A percentile compares a stretch with the other conserved stretches of the same genome.
phyloP scores from a whole-genome alignment of 2,888 invertebrate genomes.

The Agriopis marginaria region DNA sequence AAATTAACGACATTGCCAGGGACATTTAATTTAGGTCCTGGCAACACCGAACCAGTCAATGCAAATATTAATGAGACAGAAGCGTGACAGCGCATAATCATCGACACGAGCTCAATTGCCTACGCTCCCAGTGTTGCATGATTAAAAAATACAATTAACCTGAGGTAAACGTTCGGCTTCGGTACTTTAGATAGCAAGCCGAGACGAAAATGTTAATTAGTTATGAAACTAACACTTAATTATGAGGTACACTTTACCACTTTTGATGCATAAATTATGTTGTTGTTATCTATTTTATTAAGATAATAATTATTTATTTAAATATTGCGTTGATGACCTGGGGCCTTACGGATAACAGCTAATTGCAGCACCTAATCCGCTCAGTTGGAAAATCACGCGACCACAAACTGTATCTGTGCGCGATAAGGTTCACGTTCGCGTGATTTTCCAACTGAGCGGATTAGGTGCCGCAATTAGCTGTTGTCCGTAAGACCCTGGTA shows the following conservation, averaged over 20 bases:
- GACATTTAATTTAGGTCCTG: slow-evolving; percentile 32
- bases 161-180: slow-evolving; percentile 23
- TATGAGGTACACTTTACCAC: slow-evolving; percentile 17
- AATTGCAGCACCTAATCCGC: too few species aligned
- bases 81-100: slow-evolving; percentile 44
- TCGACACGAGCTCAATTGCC: slow-evolving; percentile 35
- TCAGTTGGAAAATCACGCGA: too few species aligned
- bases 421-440: too few species aligned
- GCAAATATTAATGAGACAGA: slow-evolving; percentile 43
- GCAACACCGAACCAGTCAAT: slow-evolving; percentile 39
- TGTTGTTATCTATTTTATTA: slow-evolving; percentile 21
- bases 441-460: too few species aligned
- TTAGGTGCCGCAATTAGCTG: too few species aligned
- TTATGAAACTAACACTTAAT: slow-evolving; percentile 26
- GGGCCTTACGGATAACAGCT: too few species aligned
- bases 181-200: slow-evolving; percentile 14
- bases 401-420: too few species aligned
- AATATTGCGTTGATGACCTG: slow-evolving; percentile 20
- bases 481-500: too few species aligned
- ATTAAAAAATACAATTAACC: slow-evolving; percentile 35
- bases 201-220: slow-evolving; percentile 27
- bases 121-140: slow-evolving; percentile 40
- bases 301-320: slow-evolving; percentile 31
- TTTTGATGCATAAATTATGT: slow-evolving; percentile 23
- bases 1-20: slow-evolving; percentile 18